Evolutionary conservation across 2,888 invertebrate species (phyloP).

Genomic region (Drosophila limbata): DNA sequence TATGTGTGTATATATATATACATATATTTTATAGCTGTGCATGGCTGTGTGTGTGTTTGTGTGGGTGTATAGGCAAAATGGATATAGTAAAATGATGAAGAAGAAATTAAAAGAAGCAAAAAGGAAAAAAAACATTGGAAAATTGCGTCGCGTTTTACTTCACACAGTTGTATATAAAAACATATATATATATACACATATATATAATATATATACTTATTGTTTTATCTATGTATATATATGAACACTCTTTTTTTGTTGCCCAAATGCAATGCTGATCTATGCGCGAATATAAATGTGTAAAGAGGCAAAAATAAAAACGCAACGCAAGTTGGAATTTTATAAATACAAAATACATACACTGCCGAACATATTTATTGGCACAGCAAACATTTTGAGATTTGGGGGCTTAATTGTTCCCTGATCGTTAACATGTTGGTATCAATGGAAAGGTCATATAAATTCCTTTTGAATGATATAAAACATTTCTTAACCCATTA

Average conservation of each 20-base stretch:
- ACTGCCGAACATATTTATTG: too few relatives aligned
- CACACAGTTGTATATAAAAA: conserved; percentile 5
- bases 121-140: conserved; percentile 46
- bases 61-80: conserved; percentile 24
- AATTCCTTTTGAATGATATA: too few relatives aligned
- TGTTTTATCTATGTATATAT: conserved; percentile 1
- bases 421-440: too few relatives aligned
- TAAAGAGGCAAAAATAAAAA: conserved; percentile 54
- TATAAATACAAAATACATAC: conserved; percentile 1
- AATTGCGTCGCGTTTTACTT: conserved; percentile 54
- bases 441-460: too few relatives aligned
- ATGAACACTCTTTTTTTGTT: conserved; percentile 10
- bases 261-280: conserved; percentile 58
- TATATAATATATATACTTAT: not conserved
- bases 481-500: too few relatives aligned
- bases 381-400: too few relatives aligned
- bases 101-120: not conserved
- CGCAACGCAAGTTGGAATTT: conserved; percentile 61
- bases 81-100: conserved; percentile 24
- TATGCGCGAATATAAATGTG: conserved; percentile 55
- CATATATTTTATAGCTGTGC: conserved; percentile 4
- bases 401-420: too few relatives aligned
- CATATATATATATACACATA: not conserved
- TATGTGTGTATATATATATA: conserved; percentile 3
- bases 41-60: conserved; percentile 1